Conservation (phyloP, 1,140 invertebrate genomes). For the Anoplophora glabripennis region DNA sequence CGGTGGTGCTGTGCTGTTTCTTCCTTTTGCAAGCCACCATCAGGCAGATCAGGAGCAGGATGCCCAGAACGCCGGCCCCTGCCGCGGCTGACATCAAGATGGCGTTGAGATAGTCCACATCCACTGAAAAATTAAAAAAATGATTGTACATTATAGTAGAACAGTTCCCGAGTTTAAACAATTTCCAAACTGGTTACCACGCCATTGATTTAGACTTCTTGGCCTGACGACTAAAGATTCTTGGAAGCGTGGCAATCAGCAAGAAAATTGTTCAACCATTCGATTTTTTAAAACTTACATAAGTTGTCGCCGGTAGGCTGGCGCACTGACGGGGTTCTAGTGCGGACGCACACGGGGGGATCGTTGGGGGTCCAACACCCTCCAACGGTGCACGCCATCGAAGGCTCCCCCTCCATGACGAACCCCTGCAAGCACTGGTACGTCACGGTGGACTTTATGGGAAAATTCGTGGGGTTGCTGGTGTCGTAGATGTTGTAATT, state of each 20-base stretch:
- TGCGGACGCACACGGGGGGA: constrained; percentile 35
- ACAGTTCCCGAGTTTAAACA: no score
- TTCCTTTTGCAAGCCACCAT: constrained; percentile 42
- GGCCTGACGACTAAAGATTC: no score
- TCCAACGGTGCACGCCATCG: constrained; percentile 46
- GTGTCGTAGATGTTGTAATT: constrained; percentile 18
- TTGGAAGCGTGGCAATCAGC: no score
- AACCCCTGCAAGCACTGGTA: constrained; percentile 51
- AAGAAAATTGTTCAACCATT: no score
- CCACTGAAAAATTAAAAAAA: constrained; percentile 30
- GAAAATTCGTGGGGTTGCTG: constrained; percentile 24
- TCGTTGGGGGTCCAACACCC: constrained; percentile 52
- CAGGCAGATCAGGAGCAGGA: constrained; percentile 46
- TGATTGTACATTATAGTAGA: constrained; percentile 5
- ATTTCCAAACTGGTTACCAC: no score
- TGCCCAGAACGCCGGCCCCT: constrained; percentile 46
- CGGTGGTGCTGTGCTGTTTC: constrained; percentile 34
- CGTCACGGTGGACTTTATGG: constrained; percentile 46
- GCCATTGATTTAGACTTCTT: no score
- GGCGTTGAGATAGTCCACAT: constrained; percentile 37
- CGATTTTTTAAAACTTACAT: neutral
- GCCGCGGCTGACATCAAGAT: constrained; percentile 46
- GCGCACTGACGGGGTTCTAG: neutral
- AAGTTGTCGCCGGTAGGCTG: neutral
- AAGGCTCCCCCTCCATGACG: constrained; percentile 46